Percentiles rank a stretch among this genome's conserved stretches.
Evolutionary conservation across 2,888 invertebrate genomes (phyloP).

Genomic region (Emmelina monodactyla): DNA sequence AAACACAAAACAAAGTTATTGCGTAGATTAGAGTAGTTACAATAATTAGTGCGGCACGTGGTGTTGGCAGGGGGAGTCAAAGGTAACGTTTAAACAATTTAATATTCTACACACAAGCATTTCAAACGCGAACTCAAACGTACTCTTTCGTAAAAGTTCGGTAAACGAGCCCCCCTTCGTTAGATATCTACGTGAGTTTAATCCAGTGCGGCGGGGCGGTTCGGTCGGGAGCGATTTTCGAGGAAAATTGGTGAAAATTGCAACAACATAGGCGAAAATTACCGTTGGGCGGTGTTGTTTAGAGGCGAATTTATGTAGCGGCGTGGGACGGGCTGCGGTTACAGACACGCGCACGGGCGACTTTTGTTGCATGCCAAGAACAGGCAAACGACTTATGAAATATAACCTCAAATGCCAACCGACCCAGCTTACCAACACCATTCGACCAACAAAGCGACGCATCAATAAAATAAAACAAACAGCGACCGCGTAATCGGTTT

Average conservation of each 20-base stretch:
- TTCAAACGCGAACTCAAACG: conserved; percentile 60
- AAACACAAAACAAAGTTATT: conserved; percentile 33
- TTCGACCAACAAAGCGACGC: no score
- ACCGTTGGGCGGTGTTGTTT: conserved; percentile 55
- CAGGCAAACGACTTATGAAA: neutral
- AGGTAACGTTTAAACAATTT: conserved; percentile 63
- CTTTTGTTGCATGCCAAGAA: neutral
- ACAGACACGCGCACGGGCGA: no score
- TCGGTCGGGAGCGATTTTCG: conserved; percentile 43
- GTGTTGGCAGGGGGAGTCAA: conserved; percentile 42
- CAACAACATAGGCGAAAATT: conserved; percentile 60
- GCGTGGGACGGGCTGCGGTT: no score
- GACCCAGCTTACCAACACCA: conserved; percentile 32
- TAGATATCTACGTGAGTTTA: conserved; percentile 66
- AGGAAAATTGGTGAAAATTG: conserved; percentile 60
- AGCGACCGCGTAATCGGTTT: conserved; percentile 50
- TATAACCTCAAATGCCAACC: no score
- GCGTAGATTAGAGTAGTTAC: conserved; percentile 39
- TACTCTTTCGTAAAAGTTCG: conserved; percentile 57
- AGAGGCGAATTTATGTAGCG: conserved; percentile 44
- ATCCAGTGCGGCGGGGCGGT: conserved; percentile 44
- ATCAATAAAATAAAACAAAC: no score
- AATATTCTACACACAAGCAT: conserved; percentile 63
- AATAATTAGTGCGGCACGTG: conserved; percentile 52
- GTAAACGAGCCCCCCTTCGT: conserved; percentile 61